phyloP scores from a whole-genome alignment of 2,888 invertebrate species.

The Bombylius major region DNA sequence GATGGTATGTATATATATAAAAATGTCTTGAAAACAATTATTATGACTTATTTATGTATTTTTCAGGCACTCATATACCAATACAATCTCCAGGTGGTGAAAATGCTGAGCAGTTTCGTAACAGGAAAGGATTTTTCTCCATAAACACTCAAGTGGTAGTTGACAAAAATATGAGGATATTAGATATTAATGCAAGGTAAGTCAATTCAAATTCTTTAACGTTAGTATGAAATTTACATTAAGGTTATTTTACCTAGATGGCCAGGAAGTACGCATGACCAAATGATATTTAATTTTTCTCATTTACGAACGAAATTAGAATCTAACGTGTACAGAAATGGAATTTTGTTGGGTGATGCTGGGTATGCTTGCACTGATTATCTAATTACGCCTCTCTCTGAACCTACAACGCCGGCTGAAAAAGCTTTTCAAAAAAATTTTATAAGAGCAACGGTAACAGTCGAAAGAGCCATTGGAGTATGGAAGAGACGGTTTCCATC shows the following conservation, averaged over 20 bases:
- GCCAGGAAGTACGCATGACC: constrained; percentile 22
- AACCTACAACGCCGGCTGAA: constrained; percentile 3
- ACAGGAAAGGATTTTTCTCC: constrained; percentile 6
- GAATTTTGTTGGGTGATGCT: constrained; percentile 9
- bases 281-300: constrained; percentile 18
- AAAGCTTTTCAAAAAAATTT: background rate
- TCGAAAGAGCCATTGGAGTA: constrained; percentile 18
- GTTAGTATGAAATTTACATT: no score
- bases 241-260: no score
- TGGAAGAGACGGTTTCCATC: constrained; percentile 20
- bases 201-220: constrained; percentile 1
- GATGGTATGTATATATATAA: background rate
- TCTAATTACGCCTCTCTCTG: constrained; percentile 9
- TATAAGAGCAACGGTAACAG: constrained; percentile 10
- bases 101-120: constrained; percentile 3
- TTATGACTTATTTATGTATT: no score
- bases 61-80: background rate
- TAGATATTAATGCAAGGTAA: constrained; percentile 6
- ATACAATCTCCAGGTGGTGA: constrained; percentile 8
- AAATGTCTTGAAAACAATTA: no score
- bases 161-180: constrained; percentile 2
- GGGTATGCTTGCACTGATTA: constrained; percentile 11
- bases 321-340: constrained; percentile 7
- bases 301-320: constrained; percentile 9
- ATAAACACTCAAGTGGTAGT: constrained; percentile 5